A percentile compares a stretch with the other conserved stretches of the same genome.
Conservation (phyloP, 2,888 invertebrate genomes). For the Lepidocyrtoides sp. region DNA sequence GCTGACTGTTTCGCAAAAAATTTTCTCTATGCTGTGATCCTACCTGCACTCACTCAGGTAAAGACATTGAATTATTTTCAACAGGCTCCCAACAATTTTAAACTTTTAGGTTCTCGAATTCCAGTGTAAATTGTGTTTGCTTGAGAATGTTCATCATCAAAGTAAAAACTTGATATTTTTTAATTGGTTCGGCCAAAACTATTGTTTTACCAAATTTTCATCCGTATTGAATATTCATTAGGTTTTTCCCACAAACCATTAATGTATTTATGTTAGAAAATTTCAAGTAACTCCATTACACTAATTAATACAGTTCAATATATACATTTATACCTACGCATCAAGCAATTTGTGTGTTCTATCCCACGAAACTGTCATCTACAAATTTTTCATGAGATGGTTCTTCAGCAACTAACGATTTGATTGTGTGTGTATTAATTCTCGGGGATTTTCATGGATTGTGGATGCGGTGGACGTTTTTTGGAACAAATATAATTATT, state of each 20-base stretch:
- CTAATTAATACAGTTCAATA: too few relatives aligned
- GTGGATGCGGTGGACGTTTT: neutral
- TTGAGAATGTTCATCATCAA: constrained; percentile 40
- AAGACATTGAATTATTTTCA: neutral
- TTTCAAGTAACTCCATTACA: too few relatives aligned
- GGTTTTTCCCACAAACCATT: too few relatives aligned
- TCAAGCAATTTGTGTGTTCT: too few relatives aligned
- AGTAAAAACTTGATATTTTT: neutral
- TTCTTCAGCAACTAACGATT: neutral
- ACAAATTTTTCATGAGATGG: too few relatives aligned
- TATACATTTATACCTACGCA: too few relatives aligned
- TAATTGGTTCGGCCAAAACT: neutral
- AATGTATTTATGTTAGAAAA: too few relatives aligned
- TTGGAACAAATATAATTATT: neutral
- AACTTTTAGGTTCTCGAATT: neutral
- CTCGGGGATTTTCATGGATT: neutral
- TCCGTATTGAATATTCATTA: neutral
- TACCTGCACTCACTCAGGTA: constrained; percentile 85
- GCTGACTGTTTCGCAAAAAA: constrained; percentile 83
- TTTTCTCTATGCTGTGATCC: constrained; percentile 83
- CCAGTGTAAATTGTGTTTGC: constrained; percentile 25
- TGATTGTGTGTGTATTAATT: neutral
- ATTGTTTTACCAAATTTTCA: neutral
- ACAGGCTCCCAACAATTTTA: neutral
- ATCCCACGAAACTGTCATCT: too few relatives aligned